These are phyloP conservation scores for Lepus americanus DNA, from an alignment of 2,113 vertebrate species.

Conservation along the genomic window DNA sequence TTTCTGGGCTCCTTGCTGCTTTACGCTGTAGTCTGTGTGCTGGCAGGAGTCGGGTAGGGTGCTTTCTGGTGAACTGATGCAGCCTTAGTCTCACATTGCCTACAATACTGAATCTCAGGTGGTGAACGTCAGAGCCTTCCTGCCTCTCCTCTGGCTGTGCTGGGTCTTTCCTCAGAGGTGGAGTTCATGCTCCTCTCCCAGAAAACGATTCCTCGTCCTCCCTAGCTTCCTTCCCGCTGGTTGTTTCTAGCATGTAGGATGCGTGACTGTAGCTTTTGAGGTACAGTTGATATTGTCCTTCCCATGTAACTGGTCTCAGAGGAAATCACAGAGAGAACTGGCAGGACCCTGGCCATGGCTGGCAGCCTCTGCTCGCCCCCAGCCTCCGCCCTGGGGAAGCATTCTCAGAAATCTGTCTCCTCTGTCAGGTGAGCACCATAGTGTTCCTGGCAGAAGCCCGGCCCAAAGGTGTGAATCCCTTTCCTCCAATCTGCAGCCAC, in stretches of 20 bases:
- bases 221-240: too few species aligned
- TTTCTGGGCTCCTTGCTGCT: background rate
- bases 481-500: fast-evolving
- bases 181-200: background rate
- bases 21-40: too few species aligned
- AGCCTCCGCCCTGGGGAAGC: background rate
- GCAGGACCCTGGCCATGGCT: background rate
- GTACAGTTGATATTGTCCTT: background rate
- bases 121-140: background rate
- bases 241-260: background rate
- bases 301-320: background rate
- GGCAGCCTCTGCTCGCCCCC: background rate
- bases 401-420: background rate
- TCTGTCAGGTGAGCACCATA: background rate
- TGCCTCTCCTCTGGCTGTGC: background rate
- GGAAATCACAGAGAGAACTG: background rate
- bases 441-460: background rate
- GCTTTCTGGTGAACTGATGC: background rate
- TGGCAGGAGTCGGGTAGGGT: background rate
- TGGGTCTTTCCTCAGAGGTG: fast-evolving
- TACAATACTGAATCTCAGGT: background rate
- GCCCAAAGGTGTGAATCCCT: fast-evolving
- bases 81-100: background rate
- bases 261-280: background rate
- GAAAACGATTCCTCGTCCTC: background rate